Conservation (phyloP, 2,113 vertebrate genomes). For the Protomyctophum bolini region DNA sequence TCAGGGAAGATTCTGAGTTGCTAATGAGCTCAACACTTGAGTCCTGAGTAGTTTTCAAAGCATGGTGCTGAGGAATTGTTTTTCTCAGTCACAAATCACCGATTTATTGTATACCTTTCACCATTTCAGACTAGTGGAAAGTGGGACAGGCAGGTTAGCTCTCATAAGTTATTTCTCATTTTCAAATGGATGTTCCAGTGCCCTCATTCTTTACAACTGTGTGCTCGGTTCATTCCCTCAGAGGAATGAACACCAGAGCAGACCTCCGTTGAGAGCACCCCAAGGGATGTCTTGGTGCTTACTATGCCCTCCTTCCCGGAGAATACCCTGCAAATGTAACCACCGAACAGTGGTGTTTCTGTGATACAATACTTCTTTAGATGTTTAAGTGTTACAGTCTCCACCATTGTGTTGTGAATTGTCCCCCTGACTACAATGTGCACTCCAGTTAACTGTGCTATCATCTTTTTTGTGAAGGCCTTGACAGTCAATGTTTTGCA, state of each 20-base stretch:
- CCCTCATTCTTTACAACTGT: not conserved
- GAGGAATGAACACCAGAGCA: not conserved
- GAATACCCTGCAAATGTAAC: not conserved
- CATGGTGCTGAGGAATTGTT: no score
- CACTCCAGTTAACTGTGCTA: slow-evolving; percentile 5
- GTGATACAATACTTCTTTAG: no score
- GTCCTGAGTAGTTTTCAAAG: no score
- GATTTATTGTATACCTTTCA: not conserved
- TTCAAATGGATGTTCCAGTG: not conserved
- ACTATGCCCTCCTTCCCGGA: not conserved
- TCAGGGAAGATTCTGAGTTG: no score
- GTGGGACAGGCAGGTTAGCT: not conserved
- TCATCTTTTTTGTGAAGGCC: slow-evolving; percentile 7
- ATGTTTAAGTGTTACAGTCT: slow-evolving; percentile 3
- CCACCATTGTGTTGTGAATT: not conserved
- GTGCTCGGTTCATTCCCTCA: not conserved
- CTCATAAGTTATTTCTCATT: not conserved
- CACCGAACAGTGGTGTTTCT: no score
- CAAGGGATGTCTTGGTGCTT: not conserved
- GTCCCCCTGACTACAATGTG: not conserved
- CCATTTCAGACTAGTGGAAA: not conserved
- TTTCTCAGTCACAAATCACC: not conserved
- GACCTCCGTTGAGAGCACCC: not conserved
- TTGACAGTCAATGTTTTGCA: no score
- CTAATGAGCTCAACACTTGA: no score